Evolutionary conservation across 2,888 invertebrate genomes (phyloP).

Genomic region (Tortricodes alternella): DNA sequence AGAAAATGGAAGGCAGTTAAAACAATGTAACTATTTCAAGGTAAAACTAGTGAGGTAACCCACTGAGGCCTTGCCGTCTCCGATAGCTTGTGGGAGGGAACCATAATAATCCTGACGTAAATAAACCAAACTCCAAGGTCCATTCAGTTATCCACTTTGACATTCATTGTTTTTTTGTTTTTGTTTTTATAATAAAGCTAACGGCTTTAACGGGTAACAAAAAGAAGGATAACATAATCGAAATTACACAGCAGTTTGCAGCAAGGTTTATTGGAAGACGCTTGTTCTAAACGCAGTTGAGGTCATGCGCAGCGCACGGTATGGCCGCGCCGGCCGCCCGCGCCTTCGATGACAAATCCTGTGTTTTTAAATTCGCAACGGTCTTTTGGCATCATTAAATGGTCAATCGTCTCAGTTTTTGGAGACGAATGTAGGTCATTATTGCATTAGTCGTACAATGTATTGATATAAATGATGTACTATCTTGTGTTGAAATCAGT

Average conservation of each 20-base stretch:
- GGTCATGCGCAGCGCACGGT: neutral
- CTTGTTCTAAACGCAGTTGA: neutral
- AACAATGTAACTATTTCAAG: slow-evolving; percentile 78
- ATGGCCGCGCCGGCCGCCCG: neutral
- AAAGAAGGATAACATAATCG: too few species aligned
- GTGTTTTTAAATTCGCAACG: slow-evolving; percentile 54
- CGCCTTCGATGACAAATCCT: slow-evolving; percentile 28
- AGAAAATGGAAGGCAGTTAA: slow-evolving; percentile 53
- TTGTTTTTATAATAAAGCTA: too few species aligned
- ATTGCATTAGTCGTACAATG: slow-evolving; percentile 58
- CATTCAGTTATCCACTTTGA: neutral
- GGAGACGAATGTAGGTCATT: slow-evolving; percentile 63
- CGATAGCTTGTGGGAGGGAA: slow-evolving; percentile 62
- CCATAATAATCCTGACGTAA: slow-evolving; percentile 42
- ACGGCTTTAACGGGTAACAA: too few species aligned
- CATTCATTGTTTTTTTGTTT: neutral
- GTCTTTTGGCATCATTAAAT: slow-evolving; percentile 68
- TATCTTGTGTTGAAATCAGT: neutral
- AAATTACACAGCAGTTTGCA: too few species aligned
- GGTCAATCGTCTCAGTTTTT: slow-evolving; percentile 68
- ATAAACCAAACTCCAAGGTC: slow-evolving; percentile 33
- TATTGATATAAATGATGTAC: neutral
- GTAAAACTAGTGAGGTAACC: slow-evolving; percentile 75
- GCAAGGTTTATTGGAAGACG: too few species aligned
- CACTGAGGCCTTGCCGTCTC: slow-evolving; percentile 75